These are phyloP conservation scores for Cyanoliseus patagonus DNA, from an alignment of 2,113 vertebrate species.

Conservation along the genomic window DNA sequence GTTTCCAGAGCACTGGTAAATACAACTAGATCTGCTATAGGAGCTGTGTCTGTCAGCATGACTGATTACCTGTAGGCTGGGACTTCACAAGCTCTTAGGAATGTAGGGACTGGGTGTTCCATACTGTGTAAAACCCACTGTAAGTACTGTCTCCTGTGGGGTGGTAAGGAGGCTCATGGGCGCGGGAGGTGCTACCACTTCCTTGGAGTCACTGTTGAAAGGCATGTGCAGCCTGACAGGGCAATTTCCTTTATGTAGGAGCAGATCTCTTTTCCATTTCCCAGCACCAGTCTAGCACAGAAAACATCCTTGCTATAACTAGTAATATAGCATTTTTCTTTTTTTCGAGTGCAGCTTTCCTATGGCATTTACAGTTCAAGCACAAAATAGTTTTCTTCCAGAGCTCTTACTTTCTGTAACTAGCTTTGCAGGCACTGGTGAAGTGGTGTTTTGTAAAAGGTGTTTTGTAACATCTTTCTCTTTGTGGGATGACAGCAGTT, in stretches of 20 bases:
- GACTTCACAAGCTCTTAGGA: not conserved
- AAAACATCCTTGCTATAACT: not conserved
- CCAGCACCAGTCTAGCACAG: not conserved
- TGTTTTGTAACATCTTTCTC: not conserved
- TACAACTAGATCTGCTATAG: not conserved
- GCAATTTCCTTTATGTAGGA: not conserved
- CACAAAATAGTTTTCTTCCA: not conserved
- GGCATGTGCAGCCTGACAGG: not conserved
- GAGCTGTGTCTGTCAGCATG: not conserved
- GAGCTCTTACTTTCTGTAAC: not conserved
- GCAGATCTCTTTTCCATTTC: not conserved
- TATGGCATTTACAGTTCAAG: not conserved
- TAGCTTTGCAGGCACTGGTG: not conserved
- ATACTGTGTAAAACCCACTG: not conserved
- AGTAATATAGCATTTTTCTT: not conserved
- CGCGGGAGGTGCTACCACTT: rapidly evolving
- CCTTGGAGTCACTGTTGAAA: not conserved
- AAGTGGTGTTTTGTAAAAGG: not conserved
- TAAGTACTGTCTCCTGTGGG: not conserved
- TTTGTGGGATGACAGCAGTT: not conserved
- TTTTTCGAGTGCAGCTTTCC: not conserved
- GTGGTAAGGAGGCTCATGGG: not conserved
- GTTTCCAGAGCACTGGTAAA: not conserved
- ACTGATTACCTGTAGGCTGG: not conserved
- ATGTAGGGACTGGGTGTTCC: not conserved